Base-by-base conservation (phyloP, 2,797 vertebrate species). In the Amblyopsis hoosieri region DNA sequence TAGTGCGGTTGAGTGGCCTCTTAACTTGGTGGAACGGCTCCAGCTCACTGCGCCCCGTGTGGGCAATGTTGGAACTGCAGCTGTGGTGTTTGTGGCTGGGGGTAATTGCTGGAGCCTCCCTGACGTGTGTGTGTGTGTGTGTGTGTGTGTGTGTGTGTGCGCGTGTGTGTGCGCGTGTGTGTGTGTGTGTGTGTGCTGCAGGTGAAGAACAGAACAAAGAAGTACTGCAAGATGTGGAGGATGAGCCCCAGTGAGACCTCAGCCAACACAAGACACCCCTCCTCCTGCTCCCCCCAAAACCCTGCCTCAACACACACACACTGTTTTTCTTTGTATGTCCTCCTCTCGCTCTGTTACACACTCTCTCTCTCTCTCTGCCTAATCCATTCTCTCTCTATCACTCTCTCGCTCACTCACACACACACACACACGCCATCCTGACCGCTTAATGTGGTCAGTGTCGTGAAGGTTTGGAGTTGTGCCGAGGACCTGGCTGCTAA, bases 151-250 rank as follows among this genome's bases (percentile, higher is more conserved):
- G 7, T 29, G 52, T 12, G 15, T 47, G 31, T 57, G n/a, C n/a
- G n/a, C n/a, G 12, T 46, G 23, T 12, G 19, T 42, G 6, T 23
- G 51, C 3, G 31, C 45, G 12, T 46, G 23, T 12, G 19, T 37
- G 6, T 29, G 52, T 5, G 19, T 9, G 14, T 12, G 3, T 10
- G 19, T 13, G n/a, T 10, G 0, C 61, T 58, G 60, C 79, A 98
- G 97, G 94, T 92, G 96, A 98, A 92, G 96, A 98, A 94, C 95
- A 94, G 94, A 96, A 68, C 87, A 93, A 96, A 96, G 95, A 97
- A 91, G 91, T 91, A 79, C 92, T 93, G 92, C 95, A 95, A 90
- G 96, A 98, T 87, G 95, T 93, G 81, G 96, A 96, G 92, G 95
- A 95, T 52, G 95, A 97, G 91, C 95, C 93, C 91, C 95, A 95